Conservation (phyloP, 2,888 invertebrate species). For the Hydrotaea diabolus region DNA sequence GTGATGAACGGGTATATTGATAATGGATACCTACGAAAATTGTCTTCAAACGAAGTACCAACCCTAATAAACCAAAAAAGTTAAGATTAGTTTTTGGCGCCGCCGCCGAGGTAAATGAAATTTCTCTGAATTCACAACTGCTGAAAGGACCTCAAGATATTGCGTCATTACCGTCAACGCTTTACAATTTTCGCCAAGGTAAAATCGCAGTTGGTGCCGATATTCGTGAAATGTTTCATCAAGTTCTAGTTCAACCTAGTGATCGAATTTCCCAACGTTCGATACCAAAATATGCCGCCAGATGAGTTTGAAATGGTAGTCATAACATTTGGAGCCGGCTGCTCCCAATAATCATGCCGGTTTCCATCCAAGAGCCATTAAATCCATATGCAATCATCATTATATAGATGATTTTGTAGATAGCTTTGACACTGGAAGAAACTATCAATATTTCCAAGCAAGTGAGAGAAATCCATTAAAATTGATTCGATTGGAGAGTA, state of each 20-base stretch:
- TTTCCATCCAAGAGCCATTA: conserved; percentile 45
- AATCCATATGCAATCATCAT: conserved; percentile 38
- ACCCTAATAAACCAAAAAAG: too few species aligned
- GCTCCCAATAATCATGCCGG: conserved; percentile 41
- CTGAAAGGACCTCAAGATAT: conserved; percentile 74
- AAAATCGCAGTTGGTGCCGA: background rate
- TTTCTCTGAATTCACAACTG: too few species aligned
- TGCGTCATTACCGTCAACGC: conserved; percentile 34
- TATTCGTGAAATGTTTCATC: too few species aligned
- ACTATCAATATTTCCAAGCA: conserved; percentile 42
- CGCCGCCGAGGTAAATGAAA: too few species aligned
- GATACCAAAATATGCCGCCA: conserved; percentile 18
- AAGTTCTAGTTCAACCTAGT: conserved; percentile 12
- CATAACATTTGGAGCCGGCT: conserved; percentile 70
- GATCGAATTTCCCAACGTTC: conserved; percentile 53
- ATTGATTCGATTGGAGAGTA: conserved; percentile 39
- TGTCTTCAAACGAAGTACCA: too few species aligned
- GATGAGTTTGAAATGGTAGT: conserved; percentile 60
- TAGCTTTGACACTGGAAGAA: conserved; percentile 33
- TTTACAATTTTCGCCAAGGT: conserved; percentile 26
- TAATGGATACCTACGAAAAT: too few species aligned
- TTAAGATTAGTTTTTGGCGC: too few species aligned
- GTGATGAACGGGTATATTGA: too few species aligned
- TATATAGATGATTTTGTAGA: conserved; percentile 58
- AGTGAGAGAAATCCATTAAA: conserved; percentile 44